A percentile compares a stretch with the other conserved stretches of the same genome.
Evolutionary conservation across 2,888 invertebrate genomes (phyloP).

Genomic region (Papilio protenor): DNA sequence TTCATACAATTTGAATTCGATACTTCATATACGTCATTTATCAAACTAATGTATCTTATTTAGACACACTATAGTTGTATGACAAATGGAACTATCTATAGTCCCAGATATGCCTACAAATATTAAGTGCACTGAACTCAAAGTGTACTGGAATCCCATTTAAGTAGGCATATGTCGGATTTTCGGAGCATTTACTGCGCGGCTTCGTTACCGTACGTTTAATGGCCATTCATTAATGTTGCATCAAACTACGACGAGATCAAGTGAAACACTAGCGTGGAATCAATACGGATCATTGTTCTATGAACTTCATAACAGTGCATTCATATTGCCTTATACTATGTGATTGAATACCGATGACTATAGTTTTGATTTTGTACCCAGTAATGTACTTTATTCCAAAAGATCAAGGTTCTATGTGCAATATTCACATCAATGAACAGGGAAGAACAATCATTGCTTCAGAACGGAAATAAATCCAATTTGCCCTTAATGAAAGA

Average conservation of each 20-base stretch:
- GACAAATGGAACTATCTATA: not conserved
- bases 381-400: not conserved
- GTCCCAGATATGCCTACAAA: not conserved
- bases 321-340: not conserved
- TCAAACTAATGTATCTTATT: no score
- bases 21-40: no score
- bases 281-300: constrained; percentile 20
- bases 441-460: no score
- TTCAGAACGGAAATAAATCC: no score
- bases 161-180: constrained; percentile 15
- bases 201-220: constrained; percentile 17
- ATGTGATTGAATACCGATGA: not conserved
- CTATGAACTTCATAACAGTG: not conserved
- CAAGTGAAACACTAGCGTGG: constrained; percentile 7
- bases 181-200: constrained; percentile 14
- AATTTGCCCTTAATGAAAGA: no score
- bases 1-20: no score
- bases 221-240: constrained; percentile 31
- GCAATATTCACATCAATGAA: no score
- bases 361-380: not conserved
- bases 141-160: constrained; percentile 10
- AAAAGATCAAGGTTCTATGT: not conserved
- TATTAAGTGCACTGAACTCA: not conserved
- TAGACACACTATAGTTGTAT: no score
- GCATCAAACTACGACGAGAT: constrained; percentile 12